These are phyloP conservation scores for Salticus scenicus DNA, from an alignment of 2,888 invertebrate genomes.

Conservation along the genomic window DNA sequence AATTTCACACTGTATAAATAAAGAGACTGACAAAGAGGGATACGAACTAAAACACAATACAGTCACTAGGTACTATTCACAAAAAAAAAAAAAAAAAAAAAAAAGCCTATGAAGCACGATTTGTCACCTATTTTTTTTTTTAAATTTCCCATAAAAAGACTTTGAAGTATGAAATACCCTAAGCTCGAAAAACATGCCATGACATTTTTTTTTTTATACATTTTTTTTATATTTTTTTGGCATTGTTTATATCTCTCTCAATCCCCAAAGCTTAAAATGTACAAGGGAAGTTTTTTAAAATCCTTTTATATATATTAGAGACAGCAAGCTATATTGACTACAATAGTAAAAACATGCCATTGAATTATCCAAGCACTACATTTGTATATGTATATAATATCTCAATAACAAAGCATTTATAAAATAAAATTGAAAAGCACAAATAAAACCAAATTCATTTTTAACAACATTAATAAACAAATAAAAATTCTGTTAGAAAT, in stretches of 20 bases:
- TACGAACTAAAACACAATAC: constrained; percentile 54
- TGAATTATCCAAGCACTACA: constrained; percentile 16
- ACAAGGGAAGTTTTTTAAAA: constrained; percentile 35
- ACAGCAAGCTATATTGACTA: constrained; percentile 17
- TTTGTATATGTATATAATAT: not conserved
- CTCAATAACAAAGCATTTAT: not conserved
- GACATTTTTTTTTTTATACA: not conserved
- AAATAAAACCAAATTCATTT: not conserved
- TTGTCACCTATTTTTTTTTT: constrained; percentile 7
- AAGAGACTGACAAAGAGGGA: constrained; percentile 39
- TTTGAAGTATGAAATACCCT: constrained; percentile 65
- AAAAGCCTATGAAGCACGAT: constrained; percentile 50
- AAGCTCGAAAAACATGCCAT: constrained; percentile 61
- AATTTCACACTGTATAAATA: constrained; percentile 30
- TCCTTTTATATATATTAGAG: constrained; percentile 27
- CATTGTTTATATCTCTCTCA: constrained; percentile 34
- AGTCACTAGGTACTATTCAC: constrained; percentile 44
- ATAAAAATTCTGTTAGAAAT: not conserved
- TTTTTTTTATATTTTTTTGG: no score
- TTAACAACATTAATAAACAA: not conserved
- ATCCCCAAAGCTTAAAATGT: constrained; percentile 26
- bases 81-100: no score
- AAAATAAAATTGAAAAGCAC: not conserved
- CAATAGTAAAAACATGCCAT: not conserved
- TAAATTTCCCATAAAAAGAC: constrained; percentile 47